A percentile compares a stretch with the other conserved stretches of the same genome.
phyloP scores from a whole-genome alignment of 2,888 invertebrate species.

The Sinodicranocentrus sp. region DNA sequence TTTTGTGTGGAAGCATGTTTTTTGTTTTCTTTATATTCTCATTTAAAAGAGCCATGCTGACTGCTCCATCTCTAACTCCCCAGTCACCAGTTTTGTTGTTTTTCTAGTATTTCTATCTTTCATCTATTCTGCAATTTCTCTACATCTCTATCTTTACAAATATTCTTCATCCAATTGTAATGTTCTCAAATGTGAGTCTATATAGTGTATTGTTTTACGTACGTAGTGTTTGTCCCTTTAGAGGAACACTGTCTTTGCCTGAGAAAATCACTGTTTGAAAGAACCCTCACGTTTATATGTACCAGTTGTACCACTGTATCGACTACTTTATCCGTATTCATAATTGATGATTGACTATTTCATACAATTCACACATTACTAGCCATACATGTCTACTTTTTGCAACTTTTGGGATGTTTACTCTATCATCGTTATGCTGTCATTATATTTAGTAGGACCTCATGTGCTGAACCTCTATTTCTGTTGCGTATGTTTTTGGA shows the following conservation, averaged over 20 bases:
- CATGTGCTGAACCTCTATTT: no score
- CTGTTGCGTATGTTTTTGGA: background rate
- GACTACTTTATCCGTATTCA: no score
- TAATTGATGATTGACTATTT: no score
- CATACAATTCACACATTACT: no score
- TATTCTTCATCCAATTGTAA: slow-evolving; percentile 12
- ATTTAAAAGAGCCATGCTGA: slow-evolving; percentile 30
- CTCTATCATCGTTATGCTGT: no score
- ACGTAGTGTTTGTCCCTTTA: slow-evolving; percentile 32
- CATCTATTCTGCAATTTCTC: slow-evolving; percentile 27
- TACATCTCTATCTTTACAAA: slow-evolving; percentile 4
- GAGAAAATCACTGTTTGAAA: slow-evolving; percentile 38
- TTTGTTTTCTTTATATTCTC: slow-evolving; percentile 5
- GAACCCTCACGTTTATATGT: slow-evolving; percentile 15
- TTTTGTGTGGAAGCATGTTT: slow-evolving; percentile 35
- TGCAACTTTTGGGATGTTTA: no score
- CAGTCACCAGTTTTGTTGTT: background rate
- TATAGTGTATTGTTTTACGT: slow-evolving; percentile 20
- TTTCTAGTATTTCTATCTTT: slow-evolving; percentile 34
- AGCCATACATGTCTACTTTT: no score
- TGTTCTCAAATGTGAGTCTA: no score
- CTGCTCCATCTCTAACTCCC: slow-evolving; percentile 26
- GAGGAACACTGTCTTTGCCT: slow-evolving; percentile 40
- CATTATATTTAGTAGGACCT: no score
- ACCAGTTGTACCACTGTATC: no score